Conservation (phyloP, 2,797 vertebrate species). For the Brachyrhaphis roseni region DNA sequence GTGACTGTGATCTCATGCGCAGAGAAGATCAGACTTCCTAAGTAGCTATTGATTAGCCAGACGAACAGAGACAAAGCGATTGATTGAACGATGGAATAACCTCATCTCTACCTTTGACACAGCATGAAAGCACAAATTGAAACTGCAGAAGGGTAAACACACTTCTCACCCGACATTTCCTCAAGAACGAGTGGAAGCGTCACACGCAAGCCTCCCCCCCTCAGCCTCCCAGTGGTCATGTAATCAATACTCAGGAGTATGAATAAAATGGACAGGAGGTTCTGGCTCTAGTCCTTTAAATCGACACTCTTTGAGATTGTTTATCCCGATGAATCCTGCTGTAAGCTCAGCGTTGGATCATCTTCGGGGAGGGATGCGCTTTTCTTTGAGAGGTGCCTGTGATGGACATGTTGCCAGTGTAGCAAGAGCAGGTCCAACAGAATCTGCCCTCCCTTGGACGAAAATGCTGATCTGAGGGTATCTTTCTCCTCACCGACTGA, state of each 20-base stretch:
- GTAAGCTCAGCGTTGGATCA: slow-evolving; percentile 20
- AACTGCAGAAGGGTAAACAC: slow-evolving; percentile 63
- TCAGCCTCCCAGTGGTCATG: slow-evolving; percentile 27
- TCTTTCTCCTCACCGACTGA: slow-evolving; percentile 62
- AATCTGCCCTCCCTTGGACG: slow-evolving; percentile 50
- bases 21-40: slow-evolving; percentile 71
- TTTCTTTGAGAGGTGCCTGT: slow-evolving; percentile 50
- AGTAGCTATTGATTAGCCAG: slow-evolving; percentile 73
- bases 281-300: slow-evolving; percentile 36
- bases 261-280: slow-evolving; percentile 41
- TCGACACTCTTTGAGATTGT: slow-evolving; percentile 54
- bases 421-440: slow-evolving; percentile 58
- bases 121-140: slow-evolving; percentile 66
- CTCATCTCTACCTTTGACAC: slow-evolving; percentile 69
- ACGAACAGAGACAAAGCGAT: slow-evolving; percentile 66
- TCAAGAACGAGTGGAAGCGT: slow-evolving; percentile 47
- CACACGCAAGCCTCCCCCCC: slow-evolving; percentile 36
- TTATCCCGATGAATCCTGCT: slow-evolving; percentile 45
- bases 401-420: slow-evolving; percentile 70
- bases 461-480: slow-evolving; percentile 75
- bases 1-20: slow-evolving; percentile 58
- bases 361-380: slow-evolving; percentile 37
- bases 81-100: slow-evolving; percentile 55
- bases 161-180: slow-evolving; percentile 68
- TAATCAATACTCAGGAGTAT: slow-evolving; percentile 59